Evolutionary conservation across 2,113 vertebrate species (phyloP), one percentile per base, ranked within the genome.

Genomic region (Tyrannus savana): DNA sequence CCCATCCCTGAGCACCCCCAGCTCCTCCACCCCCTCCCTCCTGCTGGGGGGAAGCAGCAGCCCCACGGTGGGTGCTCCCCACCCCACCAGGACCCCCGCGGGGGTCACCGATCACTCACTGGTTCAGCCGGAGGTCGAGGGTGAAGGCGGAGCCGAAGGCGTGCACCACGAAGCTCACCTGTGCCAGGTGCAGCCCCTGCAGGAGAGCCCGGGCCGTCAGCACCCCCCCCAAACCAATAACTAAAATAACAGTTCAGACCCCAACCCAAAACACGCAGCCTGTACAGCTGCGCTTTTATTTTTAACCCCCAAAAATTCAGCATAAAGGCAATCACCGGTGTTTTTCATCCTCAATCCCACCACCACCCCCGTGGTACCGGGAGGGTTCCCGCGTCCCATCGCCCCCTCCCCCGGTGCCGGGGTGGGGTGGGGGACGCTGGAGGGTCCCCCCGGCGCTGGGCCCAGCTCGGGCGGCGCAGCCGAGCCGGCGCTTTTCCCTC

Each of bases 71-170:
- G 21, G n/a, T 67, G 18, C 27, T 52, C 83, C 30, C 37, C 7
- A 12, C 31, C 76, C 73, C 3, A 1, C 31, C 10, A 0, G 9
- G 19, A 46, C 23, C 77, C 49, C 42, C 3, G 1, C 14, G 25
- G 25, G 49, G 25, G 49, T 50, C 25, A 27, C 49, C 49, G 24
- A 27, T 55, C 80, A 98, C 99, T 98, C 86, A 99, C 99, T 99
- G 99, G 97, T 99, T 99, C 35, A 99, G 91, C 91, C 97, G 98
- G 93, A 99, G 98, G 95, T 99, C 99, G 96, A 99, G 97, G 47
- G 98, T 98, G 98, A 99, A 99, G 95, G 97, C 97, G 3, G 79
- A 98, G 95, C 98, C 98, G 58, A 99, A 99, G 81, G 98, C 99
- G 25, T 97, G 97, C 77, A 99, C 97, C 93, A 98, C 95, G 73